These are phyloP conservation scores for Capromys pilorides DNA, from an alignment of 2,797 vertebrate genomes.

Conservation along the genomic window DNA sequence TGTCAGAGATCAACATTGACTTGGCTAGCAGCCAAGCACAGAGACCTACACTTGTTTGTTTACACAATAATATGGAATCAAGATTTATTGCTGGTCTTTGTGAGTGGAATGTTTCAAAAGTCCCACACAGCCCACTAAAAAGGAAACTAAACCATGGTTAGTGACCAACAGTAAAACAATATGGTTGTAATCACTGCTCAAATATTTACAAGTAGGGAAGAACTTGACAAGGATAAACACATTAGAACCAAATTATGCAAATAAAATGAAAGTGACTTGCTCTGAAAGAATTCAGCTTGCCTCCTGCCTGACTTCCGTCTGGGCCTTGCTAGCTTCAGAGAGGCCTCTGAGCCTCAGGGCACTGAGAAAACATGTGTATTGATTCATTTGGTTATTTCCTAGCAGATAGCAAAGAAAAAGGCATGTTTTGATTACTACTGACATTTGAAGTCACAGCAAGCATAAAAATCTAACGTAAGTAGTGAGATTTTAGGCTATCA, in stretches of 20 bases:
- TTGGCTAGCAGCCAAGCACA: slow-evolving; percentile 8
- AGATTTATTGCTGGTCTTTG: not conserved
- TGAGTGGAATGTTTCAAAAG: slow-evolving; percentile 60
- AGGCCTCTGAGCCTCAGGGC: not conserved
- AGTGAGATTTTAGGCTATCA: not conserved
- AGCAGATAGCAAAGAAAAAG: slow-evolving; percentile 24
- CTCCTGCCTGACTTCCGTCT: slow-evolving; percentile 28
- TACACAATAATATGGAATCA: slow-evolving; percentile 16
- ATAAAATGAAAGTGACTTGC: not conserved
- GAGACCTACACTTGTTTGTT: not conserved
- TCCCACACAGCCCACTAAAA: slow-evolving; percentile 38
- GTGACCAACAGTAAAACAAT: slow-evolving; percentile 67
- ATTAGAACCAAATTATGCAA: slow-evolving; percentile 62
- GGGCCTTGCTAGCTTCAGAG: not conserved
- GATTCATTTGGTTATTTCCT: slow-evolving; percentile 29
- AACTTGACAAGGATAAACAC: slow-evolving; percentile 57
- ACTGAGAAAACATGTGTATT: not conserved
- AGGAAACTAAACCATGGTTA: slow-evolving; percentile 52
- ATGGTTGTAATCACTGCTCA: slow-evolving; percentile 35
- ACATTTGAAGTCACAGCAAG: not conserved
- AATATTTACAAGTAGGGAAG: slow-evolving; percentile 51
- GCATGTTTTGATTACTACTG: slow-evolving; percentile 20
- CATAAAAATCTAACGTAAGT: slow-evolving; percentile 45
- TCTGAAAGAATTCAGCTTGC: slow-evolving; percentile 25
- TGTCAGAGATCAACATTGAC: not conserved